phyloP scores from a whole-genome alignment of 2,113 vertebrate genomes.

The Pangasianodon hypophthalmus region DNA sequence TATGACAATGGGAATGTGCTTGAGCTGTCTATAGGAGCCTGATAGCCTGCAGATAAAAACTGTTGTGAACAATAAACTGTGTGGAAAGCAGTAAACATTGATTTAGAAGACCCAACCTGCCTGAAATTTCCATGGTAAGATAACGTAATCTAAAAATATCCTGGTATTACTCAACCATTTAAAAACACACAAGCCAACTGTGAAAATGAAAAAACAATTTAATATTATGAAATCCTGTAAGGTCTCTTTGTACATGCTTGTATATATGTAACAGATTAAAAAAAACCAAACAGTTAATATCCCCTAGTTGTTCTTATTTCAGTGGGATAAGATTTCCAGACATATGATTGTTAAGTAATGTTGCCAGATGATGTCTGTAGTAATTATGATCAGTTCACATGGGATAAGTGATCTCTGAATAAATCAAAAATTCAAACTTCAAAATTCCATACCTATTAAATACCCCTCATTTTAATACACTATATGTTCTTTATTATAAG shows the following conservation, averaged over 20 bases:
- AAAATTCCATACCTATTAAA: background rate
- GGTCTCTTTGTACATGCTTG: background rate
- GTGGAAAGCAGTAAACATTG: background rate
- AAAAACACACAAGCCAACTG: background rate
- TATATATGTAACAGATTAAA: background rate
- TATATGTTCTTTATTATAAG: background rate
- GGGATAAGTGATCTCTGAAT: no score
- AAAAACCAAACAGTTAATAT: background rate
- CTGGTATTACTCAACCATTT: background rate
- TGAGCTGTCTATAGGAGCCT: background rate
- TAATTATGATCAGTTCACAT: no score
- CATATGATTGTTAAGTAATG: background rate
- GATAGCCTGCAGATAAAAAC: background rate
- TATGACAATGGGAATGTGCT: background rate
- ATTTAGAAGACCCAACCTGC: background rate
- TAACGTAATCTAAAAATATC: background rate
- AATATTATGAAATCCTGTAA: background rate
- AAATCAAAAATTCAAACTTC: no score
- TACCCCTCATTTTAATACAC: background rate
- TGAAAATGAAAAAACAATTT: background rate
- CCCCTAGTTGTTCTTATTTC: no score
- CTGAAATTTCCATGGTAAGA: background rate
- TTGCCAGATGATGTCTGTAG: background rate
- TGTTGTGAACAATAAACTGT: background rate
- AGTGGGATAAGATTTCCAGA: background rate